Evolutionary conservation across 2,797 vertebrate species (phyloP).

Genomic region (Chiloscyllium punctatum): DNA sequence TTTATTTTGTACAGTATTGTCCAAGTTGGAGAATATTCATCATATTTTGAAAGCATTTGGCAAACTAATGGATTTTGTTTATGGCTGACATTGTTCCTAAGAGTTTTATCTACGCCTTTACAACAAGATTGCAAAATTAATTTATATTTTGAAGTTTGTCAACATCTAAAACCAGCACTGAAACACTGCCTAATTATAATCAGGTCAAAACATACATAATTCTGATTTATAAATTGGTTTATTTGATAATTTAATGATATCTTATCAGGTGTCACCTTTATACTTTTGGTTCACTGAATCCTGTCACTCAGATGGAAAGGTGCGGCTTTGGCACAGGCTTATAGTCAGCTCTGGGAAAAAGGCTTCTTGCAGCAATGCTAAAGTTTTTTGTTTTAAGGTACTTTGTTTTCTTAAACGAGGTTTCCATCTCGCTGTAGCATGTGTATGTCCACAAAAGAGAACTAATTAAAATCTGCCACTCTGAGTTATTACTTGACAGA

Average conservation of each 20-base stretch:
- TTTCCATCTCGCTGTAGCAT: not conserved
- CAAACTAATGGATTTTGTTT: not conserved
- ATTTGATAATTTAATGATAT: not conserved
- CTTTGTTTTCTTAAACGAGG: not conserved
- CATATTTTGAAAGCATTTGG: conserved; percentile 16
- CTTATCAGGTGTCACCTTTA: not conserved
- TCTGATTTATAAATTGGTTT: not conserved
- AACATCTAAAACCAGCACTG: not conserved
- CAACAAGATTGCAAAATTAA: not conserved
- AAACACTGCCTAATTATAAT: not conserved
- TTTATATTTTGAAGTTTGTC: not conserved
- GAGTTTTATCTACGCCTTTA: not conserved
- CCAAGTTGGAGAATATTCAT: not conserved
- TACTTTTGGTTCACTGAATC: not conserved
- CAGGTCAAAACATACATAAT: not conserved
- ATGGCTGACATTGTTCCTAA: not conserved
- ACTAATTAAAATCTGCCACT: not conserved
- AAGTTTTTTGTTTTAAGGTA: not conserved
- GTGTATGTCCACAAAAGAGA: not conserved
- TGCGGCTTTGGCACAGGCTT: not conserved
- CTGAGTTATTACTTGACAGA: not conserved
- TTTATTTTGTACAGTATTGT: not conserved
- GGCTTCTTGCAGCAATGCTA: not conserved
- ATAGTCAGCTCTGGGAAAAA: not conserved
- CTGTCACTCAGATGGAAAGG: not conserved